phyloP scores from a whole-genome alignment of 1,140 invertebrate genomes.

The Solenopsis invicta region DNA sequence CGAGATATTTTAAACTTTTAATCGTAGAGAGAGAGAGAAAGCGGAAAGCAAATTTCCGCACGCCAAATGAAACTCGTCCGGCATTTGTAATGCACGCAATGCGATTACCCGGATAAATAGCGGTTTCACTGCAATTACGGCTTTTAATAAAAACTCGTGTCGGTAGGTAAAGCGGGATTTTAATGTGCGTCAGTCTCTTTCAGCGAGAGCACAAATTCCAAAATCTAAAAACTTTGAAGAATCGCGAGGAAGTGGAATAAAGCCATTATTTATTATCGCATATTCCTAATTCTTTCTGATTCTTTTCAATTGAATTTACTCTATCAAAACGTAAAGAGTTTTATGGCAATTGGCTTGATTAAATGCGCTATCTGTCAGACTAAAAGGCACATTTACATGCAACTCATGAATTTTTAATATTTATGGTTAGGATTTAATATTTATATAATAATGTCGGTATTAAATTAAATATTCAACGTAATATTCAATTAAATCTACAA shows the following conservation, averaged over 20 bases:
- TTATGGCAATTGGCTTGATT: background rate
- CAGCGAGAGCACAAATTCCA: background rate
- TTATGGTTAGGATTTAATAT: constrained; percentile 12
- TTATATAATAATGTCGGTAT: constrained; percentile 11
- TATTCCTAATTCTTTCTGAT: background rate
- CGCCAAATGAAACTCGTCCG: constrained; percentile 13
- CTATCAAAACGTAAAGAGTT: background rate
- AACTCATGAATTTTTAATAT: constrained; percentile 6
- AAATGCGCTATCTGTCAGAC: background rate
- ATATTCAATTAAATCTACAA: constrained; percentile 5
- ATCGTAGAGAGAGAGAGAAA: background rate
- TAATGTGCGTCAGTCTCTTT: background rate
- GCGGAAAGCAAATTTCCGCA: constrained; percentile 21
- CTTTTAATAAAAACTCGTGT: constrained; percentile 17
- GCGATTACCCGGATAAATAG: constrained; percentile 41
- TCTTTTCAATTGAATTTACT: background rate
- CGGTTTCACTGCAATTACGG: constrained; percentile 12
- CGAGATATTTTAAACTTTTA: constrained; percentile 53
- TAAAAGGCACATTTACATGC: background rate
- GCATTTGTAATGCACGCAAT: constrained; percentile 30
- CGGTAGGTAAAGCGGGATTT: background rate
- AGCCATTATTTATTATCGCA: background rate
- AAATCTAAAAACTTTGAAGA: background rate
- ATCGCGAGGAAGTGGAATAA: background rate
- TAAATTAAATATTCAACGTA: background rate